Evolutionary conservation across 1,140 invertebrate species (phyloP), one percentile per base, ranked within the genome.

Genomic region (Nomia melanderi): DNA sequence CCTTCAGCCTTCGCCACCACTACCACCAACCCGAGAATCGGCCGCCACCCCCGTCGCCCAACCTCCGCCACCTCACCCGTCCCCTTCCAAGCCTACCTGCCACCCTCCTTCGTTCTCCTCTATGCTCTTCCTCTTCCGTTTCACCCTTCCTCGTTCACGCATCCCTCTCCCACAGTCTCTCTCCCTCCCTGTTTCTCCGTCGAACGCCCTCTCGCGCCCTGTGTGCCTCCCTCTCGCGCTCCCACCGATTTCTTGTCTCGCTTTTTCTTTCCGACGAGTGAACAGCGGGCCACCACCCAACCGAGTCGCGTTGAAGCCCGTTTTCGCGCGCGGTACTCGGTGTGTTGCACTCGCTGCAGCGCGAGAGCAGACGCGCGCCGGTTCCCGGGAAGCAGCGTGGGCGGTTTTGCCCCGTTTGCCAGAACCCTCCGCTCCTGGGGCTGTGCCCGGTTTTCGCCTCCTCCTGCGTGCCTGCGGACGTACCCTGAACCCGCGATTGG

Each of bases 401-500:
- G 83, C 82, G 83, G 83, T 84, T 83, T 84, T 84, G 82, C 59
- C 77, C 81, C 82, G 81, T 83, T 79, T 54, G 75, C 56, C 79
- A 74, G 75, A 76, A 84, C 66, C 75, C 82, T 74, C 82, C 71
- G 83, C 66, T 85, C 82, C 79, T 84, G 75, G 83, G 83, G 82
- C 79, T 82, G 83, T 85, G 78, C 82, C 83, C 78, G 76, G 79
- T 85, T 84, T 83, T 84, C 83, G 54, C 81, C 83, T 76, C 83
- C 83, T 78, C 83, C 82, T 84, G 82, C 82, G 82, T 84, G 75
- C 78, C 82, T 79, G 82, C 83, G 79, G 71, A 84, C 78, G 82
- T 84, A 84, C 82, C 80, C 80, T 84, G 82, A 71, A 84, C 59
- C 83, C 81, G 83, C 83, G 83, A 84, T 84, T 84, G 83, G 83